Conservation (phyloP, 2,888 invertebrate species). For the Nephrotoma flavescens region DNA sequence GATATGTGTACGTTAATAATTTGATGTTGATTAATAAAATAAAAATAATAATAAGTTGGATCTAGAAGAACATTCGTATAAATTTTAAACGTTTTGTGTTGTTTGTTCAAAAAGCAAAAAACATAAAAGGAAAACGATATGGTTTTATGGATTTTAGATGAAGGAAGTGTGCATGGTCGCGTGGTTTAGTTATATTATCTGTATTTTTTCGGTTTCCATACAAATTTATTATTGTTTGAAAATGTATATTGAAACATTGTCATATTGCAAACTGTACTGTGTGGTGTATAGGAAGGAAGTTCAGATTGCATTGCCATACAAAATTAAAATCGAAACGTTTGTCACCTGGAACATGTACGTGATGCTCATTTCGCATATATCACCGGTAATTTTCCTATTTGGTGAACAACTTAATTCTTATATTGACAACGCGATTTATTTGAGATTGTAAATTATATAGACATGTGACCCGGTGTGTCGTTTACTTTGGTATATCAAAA, state of each 20-base stretch:
- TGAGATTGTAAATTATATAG: background rate
- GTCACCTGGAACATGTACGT: background rate
- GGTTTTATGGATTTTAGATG: background rate
- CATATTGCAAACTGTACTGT: background rate
- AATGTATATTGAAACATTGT: background rate
- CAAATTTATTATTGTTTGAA: too few species aligned
- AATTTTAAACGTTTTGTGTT: background rate
- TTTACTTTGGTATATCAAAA: background rate
- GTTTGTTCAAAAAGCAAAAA: background rate
- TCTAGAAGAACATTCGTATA: background rate
- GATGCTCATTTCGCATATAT: background rate
- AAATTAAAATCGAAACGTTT: background rate
- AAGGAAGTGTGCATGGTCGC: background rate
- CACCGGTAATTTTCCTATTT: background rate
- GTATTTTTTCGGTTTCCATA: background rate
- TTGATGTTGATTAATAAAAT: background rate
- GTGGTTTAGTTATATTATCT: background rate
- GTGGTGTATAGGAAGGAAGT: background rate
- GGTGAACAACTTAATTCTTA: background rate
- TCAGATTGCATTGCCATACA: background rate
- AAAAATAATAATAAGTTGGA: background rate
- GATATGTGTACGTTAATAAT: background rate
- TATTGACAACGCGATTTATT: background rate
- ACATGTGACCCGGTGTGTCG: background rate
- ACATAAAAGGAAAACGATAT: background rate